These are phyloP conservation scores for Drosophila incognita DNA, from an alignment of 2,888 invertebrate species.

Conservation along the genomic window DNA sequence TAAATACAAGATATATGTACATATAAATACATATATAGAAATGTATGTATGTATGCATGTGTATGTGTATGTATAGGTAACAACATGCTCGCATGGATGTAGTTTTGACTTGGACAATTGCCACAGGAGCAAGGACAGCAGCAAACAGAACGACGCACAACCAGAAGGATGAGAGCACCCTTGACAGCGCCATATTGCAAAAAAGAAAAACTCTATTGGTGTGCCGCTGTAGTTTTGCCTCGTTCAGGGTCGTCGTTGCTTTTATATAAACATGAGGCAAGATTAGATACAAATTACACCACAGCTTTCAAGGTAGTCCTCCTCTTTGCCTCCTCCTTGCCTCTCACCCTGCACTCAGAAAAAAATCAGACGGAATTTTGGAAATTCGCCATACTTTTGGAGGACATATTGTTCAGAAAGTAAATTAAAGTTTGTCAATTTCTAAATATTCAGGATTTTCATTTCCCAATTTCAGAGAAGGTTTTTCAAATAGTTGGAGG, in stretches of 20 bases:
- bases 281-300: slow-evolving; percentile 81
- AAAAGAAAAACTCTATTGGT: slow-evolving; percentile 50
- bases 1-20: slow-evolving; percentile 51
- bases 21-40: slow-evolving; percentile 19
- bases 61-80: slow-evolving; percentile 3
- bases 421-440: background rate
- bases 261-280: slow-evolving; percentile 81
- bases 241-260: slow-evolving; percentile 57
- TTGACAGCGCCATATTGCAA: slow-evolving; percentile 72
- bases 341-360: background rate
- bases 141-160: slow-evolving; percentile 8
- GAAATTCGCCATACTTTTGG: background rate
- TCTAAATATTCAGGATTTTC: background rate
- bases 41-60: background rate
- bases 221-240: slow-evolving; percentile 43
- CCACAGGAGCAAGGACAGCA: slow-evolving; percentile 12
- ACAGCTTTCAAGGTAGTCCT: slow-evolving; percentile 75
- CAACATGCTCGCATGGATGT: slow-evolving; percentile 18
- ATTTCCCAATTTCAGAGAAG: background rate
- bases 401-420: background rate
- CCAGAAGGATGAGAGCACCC: slow-evolving; percentile 32
- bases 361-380: fast-evolving
- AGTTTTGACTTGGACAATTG: slow-evolving; percentile 29
- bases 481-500: background rate
- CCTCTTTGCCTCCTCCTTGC: background rate